A percentile compares a stretch with the other conserved stretches of the same genome.
Conservation (phyloP, 2,888 invertebrate species). For the Tinea pellionella region DNA sequence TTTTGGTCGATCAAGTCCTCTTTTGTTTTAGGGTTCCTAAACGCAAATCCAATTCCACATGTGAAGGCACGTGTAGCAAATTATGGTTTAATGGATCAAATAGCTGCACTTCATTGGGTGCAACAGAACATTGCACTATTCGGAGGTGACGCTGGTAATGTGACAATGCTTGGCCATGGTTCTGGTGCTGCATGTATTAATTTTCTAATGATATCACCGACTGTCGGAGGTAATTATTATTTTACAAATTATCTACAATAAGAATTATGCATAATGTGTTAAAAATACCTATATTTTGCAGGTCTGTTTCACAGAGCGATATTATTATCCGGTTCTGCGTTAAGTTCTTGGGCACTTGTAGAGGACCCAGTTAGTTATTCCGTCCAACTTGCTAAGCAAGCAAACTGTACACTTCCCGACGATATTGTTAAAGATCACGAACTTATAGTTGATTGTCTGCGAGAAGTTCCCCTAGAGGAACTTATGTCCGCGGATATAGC, state of each 20-base stretch:
- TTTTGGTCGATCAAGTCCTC: too few relatives aligned
- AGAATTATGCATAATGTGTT: not conserved
- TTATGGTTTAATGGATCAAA: conserved; percentile 97
- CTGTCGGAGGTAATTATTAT: conserved; percentile 74
- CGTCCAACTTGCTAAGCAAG: conserved; percentile 82
- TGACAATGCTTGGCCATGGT: conserved; percentile 97
- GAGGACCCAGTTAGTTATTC: conserved; percentile 88
- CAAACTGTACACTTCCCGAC: conserved; percentile 86
- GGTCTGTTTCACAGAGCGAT: conserved; percentile 91
- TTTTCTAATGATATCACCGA: conserved; percentile 96
- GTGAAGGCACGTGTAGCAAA: conserved; percentile 90
- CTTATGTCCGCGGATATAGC: conserved; percentile 81
- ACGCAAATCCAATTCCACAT: conserved; percentile 89
- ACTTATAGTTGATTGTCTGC: conserved; percentile 84
- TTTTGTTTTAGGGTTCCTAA: conserved; percentile 82
- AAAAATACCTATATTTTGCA: conserved; percentile 26
- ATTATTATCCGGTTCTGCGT: conserved; percentile 86
- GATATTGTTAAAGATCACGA: conserved; percentile 87
- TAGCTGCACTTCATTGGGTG: conserved; percentile 97
- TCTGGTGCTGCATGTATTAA: conserved; percentile 98
- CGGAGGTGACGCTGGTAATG: conserved; percentile 92
- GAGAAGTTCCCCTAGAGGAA: conserved; percentile 80
- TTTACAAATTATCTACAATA: too few relatives aligned
- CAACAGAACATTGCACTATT: conserved; percentile 95
- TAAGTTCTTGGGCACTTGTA: conserved; percentile 90